phyloP scores from a whole-genome alignment of 2,113 vertebrate species.

The Lampris megalopsis region DNA sequence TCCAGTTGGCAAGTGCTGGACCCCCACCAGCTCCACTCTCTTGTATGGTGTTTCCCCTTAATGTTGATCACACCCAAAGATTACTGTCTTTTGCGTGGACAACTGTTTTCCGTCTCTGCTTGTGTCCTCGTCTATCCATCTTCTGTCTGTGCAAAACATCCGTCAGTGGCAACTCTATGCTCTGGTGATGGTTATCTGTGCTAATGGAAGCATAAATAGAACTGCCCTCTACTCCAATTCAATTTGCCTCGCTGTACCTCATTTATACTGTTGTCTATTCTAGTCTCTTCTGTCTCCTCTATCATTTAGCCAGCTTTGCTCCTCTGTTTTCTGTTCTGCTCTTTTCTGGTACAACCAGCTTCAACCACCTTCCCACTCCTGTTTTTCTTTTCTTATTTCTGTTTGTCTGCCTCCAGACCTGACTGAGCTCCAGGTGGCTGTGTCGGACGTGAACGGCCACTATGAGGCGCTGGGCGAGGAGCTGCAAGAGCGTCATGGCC shows the following conservation, averaged over 20 bases:
- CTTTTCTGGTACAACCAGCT: neutral
- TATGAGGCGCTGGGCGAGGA: conserved; percentile 86
- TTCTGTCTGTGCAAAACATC: conserved; percentile 26
- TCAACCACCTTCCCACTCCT: too few relatives aligned
- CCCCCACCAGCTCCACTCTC: neutral
- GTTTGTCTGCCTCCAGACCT: conserved; percentile 82
- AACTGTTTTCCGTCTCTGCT: neutral
- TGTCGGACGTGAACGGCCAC: conserved; percentile 87
- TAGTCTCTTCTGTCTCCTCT: neutral
- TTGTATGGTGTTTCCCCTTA: neutral
- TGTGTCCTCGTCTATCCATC: conserved; percentile 19
- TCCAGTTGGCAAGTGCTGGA: neutral
- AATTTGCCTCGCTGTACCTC: neutral
- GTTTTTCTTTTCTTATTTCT: neutral
- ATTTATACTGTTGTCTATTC: too few relatives aligned
- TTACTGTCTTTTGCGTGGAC: neutral
- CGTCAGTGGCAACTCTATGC: conserved; percentile 4
- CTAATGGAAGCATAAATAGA: neutral
- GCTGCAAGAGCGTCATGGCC: conserved; percentile 82
- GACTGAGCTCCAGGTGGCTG: conserved; percentile 93
- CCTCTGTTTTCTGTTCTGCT: neutral
- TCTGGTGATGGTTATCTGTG: neutral
- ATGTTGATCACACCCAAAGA: too few relatives aligned
- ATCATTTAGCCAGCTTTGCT: neutral
- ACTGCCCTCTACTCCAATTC: neutral